Base-by-base conservation (phyloP, 2,797 vertebrate species). In the Monodelphis domestica region DNA sequence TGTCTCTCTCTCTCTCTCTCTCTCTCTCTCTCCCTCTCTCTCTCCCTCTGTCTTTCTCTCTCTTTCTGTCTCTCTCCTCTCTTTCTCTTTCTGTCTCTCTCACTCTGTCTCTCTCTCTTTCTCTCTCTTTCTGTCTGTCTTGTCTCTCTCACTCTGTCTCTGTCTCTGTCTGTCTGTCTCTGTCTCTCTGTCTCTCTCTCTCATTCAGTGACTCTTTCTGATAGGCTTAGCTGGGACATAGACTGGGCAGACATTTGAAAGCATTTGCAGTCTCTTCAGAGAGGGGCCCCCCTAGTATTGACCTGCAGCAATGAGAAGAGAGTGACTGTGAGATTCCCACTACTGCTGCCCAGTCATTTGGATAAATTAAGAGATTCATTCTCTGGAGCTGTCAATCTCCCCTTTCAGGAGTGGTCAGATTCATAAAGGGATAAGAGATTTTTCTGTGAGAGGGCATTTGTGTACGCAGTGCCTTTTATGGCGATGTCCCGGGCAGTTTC, bases 361-460 rank as follows among this genome's bases (percentile, higher is more conserved):
- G 97, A 50, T 96, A 89, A 90, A 95, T 90, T 93, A 84, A 95
- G 95, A 95, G 93, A 45, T 93, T 95, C 57, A 30, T 93, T 96
- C 91, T 93, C 89, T 91, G 93, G 84, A 90, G 93, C 93, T 91
- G 54, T 91, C 95, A 89, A 70, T 95, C 59, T 95, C 78, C 51
- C 52, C 54, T 92, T 94, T 89, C 14, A n/a, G 50, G 93, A 91
- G 88, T 10, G 12, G 91, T 95, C 51, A 45, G 93, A 53, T 94
- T 92, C 59, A 45, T 56, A n/a, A 55, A n/a, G 87, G 94, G 92
- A 96, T 93, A 94, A 92, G 96, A 54, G 95, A 70, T 63, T 90
- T 90, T 55, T 87, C 89, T 28, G 11, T 45, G 54, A 89, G 24
- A 38, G 89, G 53, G 70, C 87, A 14, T 54, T 89, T 88, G 38